Evolutionary conservation across 2,888 invertebrate species (phyloP), one percentile per base, ranked within the genome.

Genomic region (Ophonus ardosiacus): DNA sequence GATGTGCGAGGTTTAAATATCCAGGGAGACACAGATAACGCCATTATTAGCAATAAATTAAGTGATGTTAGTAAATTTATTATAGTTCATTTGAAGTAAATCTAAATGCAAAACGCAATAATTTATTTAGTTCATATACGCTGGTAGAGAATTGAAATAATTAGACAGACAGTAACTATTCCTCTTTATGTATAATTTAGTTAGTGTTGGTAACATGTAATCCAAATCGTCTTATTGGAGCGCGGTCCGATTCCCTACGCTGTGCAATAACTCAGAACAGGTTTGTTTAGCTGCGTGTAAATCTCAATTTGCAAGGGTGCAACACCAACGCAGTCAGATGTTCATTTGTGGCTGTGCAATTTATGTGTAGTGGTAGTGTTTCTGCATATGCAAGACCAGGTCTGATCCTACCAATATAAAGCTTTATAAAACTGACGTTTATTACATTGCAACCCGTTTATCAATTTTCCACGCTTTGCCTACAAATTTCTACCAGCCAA

Each of bases 361-460:
- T 78, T 78, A 78, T 78, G 78, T 78, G 56, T 57, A 51, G 10
- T 76, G 51, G 56, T 78, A 51, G 43, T 57, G 57, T 78, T 78
- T 21, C 78, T 78, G 78, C 78, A 78, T 78, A 78, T 78, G 78
- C 78, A 56, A 13, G 24, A 10, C 31, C 43, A 7, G 31, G 7
- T 59, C 17, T 17, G 21, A 76, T 56, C 78, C 59, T 59, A 38
- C 43, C 82, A 82, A 82, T 82, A 82, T 82, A 82, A 59, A 82
- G 57, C 82, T 82, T 82, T 82, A 82, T 71, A 82, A 82, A 82
- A 74, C 57, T 40, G 82, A 82, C 82, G 57, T 71, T 82, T 82
- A 82, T 82, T 82, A 74, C 57, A 82, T 68, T 57, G 74, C 82
- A 59, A 74, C 71, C 59, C 71, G 71, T 82, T 74, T 82, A 74